These are phyloP conservation scores for Fukomys damarensis DNA, from an alignment of 2,113 vertebrate genomes.

Conservation along the genomic window DNA sequence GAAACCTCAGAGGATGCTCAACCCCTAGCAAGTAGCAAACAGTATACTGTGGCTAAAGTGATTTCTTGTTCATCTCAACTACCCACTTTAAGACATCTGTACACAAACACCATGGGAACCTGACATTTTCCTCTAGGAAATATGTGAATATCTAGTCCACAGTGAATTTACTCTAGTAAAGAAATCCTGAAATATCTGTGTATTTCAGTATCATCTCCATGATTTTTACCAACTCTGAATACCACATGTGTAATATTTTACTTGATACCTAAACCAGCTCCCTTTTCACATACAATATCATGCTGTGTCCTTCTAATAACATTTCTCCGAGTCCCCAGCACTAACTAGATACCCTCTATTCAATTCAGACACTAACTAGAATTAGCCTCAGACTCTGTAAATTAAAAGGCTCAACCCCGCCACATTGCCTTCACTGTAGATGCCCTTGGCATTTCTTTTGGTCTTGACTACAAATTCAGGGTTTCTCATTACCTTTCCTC, in stretches of 20 bases:
- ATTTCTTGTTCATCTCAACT: not conserved
- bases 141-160: not conserved
- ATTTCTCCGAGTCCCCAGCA: not conserved
- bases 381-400: not conserved
- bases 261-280: not conserved
- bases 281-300: not conserved
- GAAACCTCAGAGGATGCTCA: not conserved
- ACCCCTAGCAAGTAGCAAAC: not conserved
- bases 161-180: not conserved
- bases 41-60: not conserved
- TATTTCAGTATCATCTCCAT: not conserved
- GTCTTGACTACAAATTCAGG: not conserved
- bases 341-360: not conserved
- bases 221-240: not conserved
- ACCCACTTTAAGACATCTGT: not conserved
- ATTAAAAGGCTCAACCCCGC: not conserved
- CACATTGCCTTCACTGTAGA: not conserved
- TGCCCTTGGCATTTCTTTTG: not conserved
- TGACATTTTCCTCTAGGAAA: not conserved
- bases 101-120: not conserved
- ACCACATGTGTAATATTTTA: not conserved
- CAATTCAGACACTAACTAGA: not conserved
- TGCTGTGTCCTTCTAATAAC: too few relatives aligned
- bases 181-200: not conserved
- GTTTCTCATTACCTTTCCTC: not conserved